Evolutionary conservation across 1,140 invertebrate species (phyloP), one percentile per base, ranked within the genome.

Genomic region (Aphaenogaster ashmeadi): DNA sequence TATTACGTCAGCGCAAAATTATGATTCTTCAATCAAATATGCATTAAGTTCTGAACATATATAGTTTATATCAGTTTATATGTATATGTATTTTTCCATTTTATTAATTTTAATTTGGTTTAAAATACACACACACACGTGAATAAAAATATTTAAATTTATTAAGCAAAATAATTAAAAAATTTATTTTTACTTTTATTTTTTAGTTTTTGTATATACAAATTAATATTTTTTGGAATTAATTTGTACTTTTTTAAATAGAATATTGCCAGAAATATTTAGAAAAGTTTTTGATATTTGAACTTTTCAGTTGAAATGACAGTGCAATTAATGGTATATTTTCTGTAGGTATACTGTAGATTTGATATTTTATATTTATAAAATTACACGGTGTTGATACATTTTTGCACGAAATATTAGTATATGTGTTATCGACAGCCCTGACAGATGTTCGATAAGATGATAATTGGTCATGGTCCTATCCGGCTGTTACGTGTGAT

Each of bases 371-470:
- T 2, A 5, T 38, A 18, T 81, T 81, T 80, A 72, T 36, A 60
- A 74, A 58, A 47, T 47, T 47, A 9, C 4, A 4, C 4, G 7
- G 11, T 72, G 21, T 84, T 75, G 69, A 84, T 21, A 41, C 69
- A 74, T 83, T 83, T 74, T 60, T 83, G 41, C 67, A 83, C 67
- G 52, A 13, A 83, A 21, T 58, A 47, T 74, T 58, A 3, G 7
- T 1, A 7, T 15, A 52, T 27, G 52, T 21, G 27, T 47, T 84
- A 74, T 84, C 54, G 27, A 47, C 27, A 47, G 3, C 18, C 18
- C 7, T 21, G 38, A 56, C 79, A 56, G 64, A 81, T 56, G 38
- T 71, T 3, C 15, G 21, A 56, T 69, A 56, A 56, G 15, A 81
- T 50, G 58, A 64, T 44, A 74, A 38, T 71, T 41, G 36, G n/a